Evolutionary conservation across 2,797 vertebrate genomes (phyloP).

Genomic region (Oreortyx pictus): DNA sequence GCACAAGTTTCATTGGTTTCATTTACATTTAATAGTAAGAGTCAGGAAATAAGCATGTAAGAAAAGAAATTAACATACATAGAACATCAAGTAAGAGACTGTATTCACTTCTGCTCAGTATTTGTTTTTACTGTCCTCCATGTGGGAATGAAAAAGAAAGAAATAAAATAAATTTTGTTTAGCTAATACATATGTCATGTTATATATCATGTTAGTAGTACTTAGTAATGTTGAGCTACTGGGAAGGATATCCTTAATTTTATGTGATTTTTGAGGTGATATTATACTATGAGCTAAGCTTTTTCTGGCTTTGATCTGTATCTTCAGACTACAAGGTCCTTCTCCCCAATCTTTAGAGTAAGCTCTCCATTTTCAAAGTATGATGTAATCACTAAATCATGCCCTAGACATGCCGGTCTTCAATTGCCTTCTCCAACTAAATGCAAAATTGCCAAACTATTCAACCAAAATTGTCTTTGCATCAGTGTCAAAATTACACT

Average conservation of each 20-base stretch:
- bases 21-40: background rate
- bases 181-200: background rate
- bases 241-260: background rate
- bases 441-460: background rate
- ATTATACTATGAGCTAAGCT: background rate
- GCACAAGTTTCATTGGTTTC: background rate
- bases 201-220: background rate
- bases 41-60: background rate
- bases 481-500: conserved; percentile 12
- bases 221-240: background rate
- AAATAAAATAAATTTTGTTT: background rate
- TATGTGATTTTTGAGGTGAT: background rate
- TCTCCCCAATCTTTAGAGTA: background rate
- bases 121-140: background rate
- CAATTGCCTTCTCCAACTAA: background rate
- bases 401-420: background rate
- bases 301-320: background rate
- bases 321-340: background rate
- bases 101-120: background rate
- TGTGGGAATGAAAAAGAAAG: background rate
- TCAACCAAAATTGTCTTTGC: background rate
- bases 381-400: background rate
- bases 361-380: background rate
- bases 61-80: background rate
- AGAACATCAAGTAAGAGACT: background rate